Evolutionary conservation across 1,140 invertebrate species (phyloP), one percentile per base, ranked within the genome.

Genomic region (Trinorchestia longiramus): DNA sequence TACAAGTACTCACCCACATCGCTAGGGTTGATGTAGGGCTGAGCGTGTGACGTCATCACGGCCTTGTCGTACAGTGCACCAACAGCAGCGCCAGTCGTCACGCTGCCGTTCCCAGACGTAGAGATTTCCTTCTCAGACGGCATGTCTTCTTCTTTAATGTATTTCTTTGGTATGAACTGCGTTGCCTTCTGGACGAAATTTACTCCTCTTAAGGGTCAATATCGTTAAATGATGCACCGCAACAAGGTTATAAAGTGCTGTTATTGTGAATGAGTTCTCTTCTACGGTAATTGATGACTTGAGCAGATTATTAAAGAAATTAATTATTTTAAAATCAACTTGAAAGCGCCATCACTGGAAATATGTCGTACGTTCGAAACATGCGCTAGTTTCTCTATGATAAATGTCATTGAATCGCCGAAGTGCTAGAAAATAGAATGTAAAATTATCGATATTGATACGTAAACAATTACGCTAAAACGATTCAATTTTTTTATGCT

Each of bases 21-120:
- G 43, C 88, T 90, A 28, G 88, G 88, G 41, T 90, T 90, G 88
- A 90, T 90, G 88, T 90, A 90, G 3, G 88, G 88, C 88, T 90
- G 88, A 42, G 88, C 88, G 88, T 90, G 88, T 90, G 88, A 90
- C 43, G 88, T 90, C 88, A 90, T 90, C 88, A 90, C 88, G 43
- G 88, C 4, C 43, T 43, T 90, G 4, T 90, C 41, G 41, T 90
- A 15, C 88, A 90, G 11, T 15, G n/a, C 41, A 41, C n/a, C 88
- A 41, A 90, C 28, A 90, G 88, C n/a, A 90, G 41, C 41, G 88
- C 88, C 43, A 41, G 15, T 4, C 23, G 41, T 28, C n/a, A 90
- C 15, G 88, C 88, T 90, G 88, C 88, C 43, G 88, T 90, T 90
- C n/a, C 88, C 88, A 42, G 88, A 43, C 43, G 88, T 43, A 90